Conservation (phyloP, 2,888 invertebrate genomes). For the Polylopha cassiicola region DNA sequence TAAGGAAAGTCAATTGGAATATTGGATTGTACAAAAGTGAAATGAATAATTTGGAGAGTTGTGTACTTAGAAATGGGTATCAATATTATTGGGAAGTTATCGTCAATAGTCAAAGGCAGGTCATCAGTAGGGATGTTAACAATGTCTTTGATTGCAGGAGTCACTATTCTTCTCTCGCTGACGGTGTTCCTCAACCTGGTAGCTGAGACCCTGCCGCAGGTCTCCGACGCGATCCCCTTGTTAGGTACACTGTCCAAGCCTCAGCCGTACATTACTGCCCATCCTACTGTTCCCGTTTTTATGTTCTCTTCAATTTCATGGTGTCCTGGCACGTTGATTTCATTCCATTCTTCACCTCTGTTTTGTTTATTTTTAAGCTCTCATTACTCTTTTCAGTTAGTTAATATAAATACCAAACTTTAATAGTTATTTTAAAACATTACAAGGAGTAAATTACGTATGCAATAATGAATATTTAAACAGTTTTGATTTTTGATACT, state of each 20-base stretch:
- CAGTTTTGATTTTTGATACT: slow-evolving; percentile 33
- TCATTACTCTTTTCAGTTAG: slow-evolving; percentile 31
- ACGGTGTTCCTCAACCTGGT: slow-evolving; percentile 99
- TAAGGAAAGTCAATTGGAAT: slow-evolving; percentile 22
- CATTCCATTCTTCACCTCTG: slow-evolving; percentile 37
- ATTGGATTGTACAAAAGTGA: slow-evolving; percentile 6
- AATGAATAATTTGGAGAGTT: slow-evolving; percentile 38
- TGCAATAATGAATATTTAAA: slow-evolving; percentile 31
- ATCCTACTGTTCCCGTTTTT: slow-evolving; percentile 45
- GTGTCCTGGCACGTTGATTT: slow-evolving; percentile 41
- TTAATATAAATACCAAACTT: slow-evolving; percentile 46
- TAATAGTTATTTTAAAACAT: slow-evolving; percentile 68
- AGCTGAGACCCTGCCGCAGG: slow-evolving; percentile 99
- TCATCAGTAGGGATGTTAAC: slow-evolving; percentile 63
- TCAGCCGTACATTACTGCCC: slow-evolving; percentile 51
- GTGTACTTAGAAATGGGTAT: slow-evolving; percentile 31
- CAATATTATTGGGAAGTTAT: no score
- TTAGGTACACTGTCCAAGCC: slow-evolving; percentile 90
- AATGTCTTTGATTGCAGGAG: slow-evolving; percentile 91
- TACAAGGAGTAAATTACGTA: slow-evolving; percentile 74
- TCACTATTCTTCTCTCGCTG: slow-evolving; percentile 99
- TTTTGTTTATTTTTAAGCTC: slow-evolving; percentile 32
- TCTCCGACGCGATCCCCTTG: slow-evolving; percentile 99
- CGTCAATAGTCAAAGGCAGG: no score
- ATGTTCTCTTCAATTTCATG: slow-evolving; percentile 46